A percentile compares a stretch with the other conserved stretches of the same genome.
Conservation (phyloP, 2,113 vertebrate species). For the Nesospiza acunhae region DNA sequence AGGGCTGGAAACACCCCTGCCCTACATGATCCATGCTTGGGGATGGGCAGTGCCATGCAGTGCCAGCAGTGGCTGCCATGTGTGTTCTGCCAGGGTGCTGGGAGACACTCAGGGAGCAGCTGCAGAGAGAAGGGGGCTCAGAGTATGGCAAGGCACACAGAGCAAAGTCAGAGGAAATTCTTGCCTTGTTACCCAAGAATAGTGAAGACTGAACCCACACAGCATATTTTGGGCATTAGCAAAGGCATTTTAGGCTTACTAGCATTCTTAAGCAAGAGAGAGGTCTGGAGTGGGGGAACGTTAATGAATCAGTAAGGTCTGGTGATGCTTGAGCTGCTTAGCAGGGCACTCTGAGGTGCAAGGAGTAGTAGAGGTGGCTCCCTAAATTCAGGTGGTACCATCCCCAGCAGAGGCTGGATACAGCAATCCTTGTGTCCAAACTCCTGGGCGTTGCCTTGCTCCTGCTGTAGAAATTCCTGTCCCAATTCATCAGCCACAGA, state of each 20-base stretch:
- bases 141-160: fast-evolving
- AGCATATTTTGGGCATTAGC: neutral
- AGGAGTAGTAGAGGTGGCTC: neutral
- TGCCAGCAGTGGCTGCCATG: neutral
- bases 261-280: neutral
- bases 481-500: neutral
- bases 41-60: neutral
- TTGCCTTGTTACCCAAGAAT: neutral
- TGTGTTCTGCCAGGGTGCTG: neutral
- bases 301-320: neutral
- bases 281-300: neutral
- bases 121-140: neutral
- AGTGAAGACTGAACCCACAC: neutral
- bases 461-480: neutral
- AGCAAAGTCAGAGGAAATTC: neutral
- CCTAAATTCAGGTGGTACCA: neutral
- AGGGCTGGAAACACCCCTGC: neutral
- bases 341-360: neutral
- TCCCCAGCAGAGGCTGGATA: neutral
- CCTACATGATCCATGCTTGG: fast-evolving
- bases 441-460: neutral
- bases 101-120: neutral
- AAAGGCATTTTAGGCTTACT: neutral
- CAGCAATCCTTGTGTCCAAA: neutral
- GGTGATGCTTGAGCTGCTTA: neutral